Evolutionary conservation across 2,888 invertebrate genomes (phyloP).

Genomic region (Eristalinus aeneus): DNA sequence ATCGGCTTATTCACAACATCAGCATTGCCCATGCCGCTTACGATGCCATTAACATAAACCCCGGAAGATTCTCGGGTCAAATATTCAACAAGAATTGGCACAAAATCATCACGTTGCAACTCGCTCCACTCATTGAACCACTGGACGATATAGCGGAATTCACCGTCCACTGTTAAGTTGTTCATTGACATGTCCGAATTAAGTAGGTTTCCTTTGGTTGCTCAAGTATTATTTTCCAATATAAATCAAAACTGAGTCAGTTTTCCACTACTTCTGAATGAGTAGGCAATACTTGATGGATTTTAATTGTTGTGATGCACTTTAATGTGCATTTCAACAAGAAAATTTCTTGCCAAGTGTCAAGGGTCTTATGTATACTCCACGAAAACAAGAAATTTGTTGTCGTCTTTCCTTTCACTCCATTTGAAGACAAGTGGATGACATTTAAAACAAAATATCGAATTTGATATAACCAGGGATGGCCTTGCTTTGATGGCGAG

Average conservation of each 20-base stretch:
- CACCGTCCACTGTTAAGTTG: constrained; percentile 85
- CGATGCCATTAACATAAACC: constrained; percentile 87
- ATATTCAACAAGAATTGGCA: constrained; percentile 87
- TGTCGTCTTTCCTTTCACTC: constrained; percentile 36
- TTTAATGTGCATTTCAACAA: constrained; percentile 25
- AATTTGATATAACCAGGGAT: background rate
- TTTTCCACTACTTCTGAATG: background rate
- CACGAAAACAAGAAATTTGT: constrained; percentile 61
- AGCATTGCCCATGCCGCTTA: constrained; percentile 85
- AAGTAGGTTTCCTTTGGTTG: constrained; percentile 3
- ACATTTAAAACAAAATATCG: background rate
- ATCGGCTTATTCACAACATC: constrained; percentile 89
- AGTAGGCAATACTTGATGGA: background rate
- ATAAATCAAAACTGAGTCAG: background rate
- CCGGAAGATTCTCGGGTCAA: constrained; percentile 82
- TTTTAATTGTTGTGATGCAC: constrained; percentile 3
- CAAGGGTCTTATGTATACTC: constrained; percentile 7
- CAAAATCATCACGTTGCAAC: constrained; percentile 91
- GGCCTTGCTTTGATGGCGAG: background rate
- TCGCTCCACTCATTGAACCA: constrained; percentile 96
- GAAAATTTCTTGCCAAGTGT: constrained; percentile 39
- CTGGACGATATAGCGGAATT: constrained; percentile 90
- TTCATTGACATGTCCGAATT: constrained; percentile 81
- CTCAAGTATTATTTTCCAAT: background rate
- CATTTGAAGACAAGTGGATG: background rate